phyloP scores from a whole-genome alignment of 2,113 vertebrate species.

The Archocentrus centrarchus region DNA sequence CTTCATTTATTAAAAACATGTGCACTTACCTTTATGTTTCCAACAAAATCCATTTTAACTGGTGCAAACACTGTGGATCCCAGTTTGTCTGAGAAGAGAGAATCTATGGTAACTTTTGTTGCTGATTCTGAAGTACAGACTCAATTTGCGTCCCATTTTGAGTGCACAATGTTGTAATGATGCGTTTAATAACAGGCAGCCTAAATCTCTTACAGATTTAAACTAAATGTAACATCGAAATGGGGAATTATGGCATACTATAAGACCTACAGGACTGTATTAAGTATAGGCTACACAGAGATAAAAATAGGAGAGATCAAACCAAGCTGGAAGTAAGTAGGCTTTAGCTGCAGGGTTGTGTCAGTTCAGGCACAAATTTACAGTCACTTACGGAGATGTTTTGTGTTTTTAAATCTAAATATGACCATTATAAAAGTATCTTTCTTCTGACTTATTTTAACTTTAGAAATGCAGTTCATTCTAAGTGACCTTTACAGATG shows the following conservation, averaged over 20 bases:
- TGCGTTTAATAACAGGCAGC: neutral
- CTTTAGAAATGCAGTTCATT: neutral
- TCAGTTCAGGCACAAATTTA: neutral
- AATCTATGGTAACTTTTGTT: slow-evolving; percentile 59
- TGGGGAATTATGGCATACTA: neutral
- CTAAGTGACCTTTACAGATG: neutral
- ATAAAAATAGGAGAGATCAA: neutral
- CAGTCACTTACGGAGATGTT: neutral
- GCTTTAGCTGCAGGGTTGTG: neutral
- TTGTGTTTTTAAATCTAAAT: neutral
- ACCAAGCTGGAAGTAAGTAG: neutral
- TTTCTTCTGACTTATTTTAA: neutral
- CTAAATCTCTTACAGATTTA: neutral
- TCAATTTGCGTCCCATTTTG: neutral
- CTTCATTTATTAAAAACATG: neutral
- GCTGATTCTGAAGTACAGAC: neutral
- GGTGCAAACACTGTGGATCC: slow-evolving; percentile 98
- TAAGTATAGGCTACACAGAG: neutral
- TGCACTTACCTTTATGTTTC: slow-evolving; percentile 94
- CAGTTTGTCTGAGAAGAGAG: slow-evolving; percentile 91
- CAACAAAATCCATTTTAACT: slow-evolving; percentile 99
- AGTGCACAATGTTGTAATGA: neutral
- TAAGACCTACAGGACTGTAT: neutral
- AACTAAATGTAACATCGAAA: slow-evolving; percentile 3
- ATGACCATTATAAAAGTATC: neutral